Conservation (phyloP, 1,140 invertebrate species). For the Drosophila bocqueti region DNA sequence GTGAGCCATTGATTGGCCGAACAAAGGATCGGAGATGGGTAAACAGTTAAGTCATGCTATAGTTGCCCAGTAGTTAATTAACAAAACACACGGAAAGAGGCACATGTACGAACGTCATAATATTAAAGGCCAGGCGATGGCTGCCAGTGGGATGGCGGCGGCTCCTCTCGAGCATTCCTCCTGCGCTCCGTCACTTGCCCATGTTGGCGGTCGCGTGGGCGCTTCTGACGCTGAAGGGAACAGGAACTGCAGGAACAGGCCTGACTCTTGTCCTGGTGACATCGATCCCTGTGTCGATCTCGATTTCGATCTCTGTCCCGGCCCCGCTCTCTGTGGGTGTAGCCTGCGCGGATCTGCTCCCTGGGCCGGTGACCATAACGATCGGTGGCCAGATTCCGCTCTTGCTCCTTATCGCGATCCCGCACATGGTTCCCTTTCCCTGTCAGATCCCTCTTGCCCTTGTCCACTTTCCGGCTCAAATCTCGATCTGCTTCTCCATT, state of each 20-base stretch:
- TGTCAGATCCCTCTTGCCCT: neutral
- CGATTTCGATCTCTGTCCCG: neutral
- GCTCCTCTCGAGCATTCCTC: neutral
- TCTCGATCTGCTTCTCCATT: neutral
- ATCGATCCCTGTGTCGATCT: neutral
- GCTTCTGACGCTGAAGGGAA: conserved; percentile 2
- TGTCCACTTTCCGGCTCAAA: neutral
- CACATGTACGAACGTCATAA: conserved; percentile 2
- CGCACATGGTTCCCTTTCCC: neutral
- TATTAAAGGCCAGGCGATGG: neutral
- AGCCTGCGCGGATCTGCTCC: neutral
- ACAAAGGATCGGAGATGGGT: conserved; percentile 30
- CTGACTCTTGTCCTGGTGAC: too few relatives aligned
- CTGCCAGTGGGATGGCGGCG: neutral
- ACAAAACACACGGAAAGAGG: conserved; percentile 10
- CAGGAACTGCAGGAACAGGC: conserved; percentile 1
- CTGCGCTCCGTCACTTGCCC: neutral
- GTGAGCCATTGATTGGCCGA: conserved; percentile 47
- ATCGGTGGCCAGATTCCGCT: neutral
- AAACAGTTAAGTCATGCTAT: conserved; percentile 20
- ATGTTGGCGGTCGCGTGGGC: neutral
- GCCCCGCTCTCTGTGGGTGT: neutral
- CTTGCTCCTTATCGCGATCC: neutral
- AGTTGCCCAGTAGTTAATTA: conserved; percentile 46
- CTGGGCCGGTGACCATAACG: neutral